phyloP scores from a whole-genome alignment of 2,888 invertebrate genomes.

The Leptinotarsa tumamoca region DNA sequence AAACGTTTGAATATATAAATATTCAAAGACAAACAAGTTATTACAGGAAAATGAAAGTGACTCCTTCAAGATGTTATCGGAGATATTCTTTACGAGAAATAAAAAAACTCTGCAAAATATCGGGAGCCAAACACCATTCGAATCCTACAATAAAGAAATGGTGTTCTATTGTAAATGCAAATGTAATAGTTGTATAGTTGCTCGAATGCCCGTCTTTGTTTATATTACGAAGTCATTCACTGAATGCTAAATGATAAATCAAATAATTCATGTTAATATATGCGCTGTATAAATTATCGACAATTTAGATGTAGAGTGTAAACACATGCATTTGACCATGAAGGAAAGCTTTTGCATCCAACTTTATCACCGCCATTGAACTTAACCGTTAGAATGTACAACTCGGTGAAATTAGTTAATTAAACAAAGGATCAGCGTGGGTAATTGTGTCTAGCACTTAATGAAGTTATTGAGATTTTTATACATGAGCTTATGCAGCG shows the following conservation, averaged over 20 bases:
- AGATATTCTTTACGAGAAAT: not conserved
- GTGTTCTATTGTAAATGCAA: slow-evolving; percentile 24
- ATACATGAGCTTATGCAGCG: no score
- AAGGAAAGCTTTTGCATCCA: not conserved
- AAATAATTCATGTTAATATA: slow-evolving; percentile 30
- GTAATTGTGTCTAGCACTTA: not conserved
- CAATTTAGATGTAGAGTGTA: slow-evolving; percentile 15
- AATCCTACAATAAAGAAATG: slow-evolving; percentile 11
- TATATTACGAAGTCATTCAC: slow-evolving; percentile 23
- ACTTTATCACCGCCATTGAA: not conserved
- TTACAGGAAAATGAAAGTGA: not conserved
- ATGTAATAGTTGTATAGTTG: slow-evolving; percentile 17
- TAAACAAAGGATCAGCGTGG: not conserved
- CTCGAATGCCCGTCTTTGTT: slow-evolving; percentile 23
- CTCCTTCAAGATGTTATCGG: not conserved
- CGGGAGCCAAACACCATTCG: not conserved
- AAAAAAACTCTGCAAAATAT: not conserved
- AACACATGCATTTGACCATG: slow-evolving; percentile 1
- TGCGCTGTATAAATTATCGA: slow-evolving; percentile 24
- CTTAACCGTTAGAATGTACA: not conserved
- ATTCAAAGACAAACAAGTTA: not conserved
- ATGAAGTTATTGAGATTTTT: no score
- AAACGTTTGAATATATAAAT: not conserved
- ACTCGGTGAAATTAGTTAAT: not conserved
- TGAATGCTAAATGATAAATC: slow-evolving; percentile 29